A percentile compares a stretch with the other conserved stretches of the same genome.
phyloP scores from a whole-genome alignment of 2,113 vertebrate species.

The Phyllopteryx taeniolatus region DNA sequence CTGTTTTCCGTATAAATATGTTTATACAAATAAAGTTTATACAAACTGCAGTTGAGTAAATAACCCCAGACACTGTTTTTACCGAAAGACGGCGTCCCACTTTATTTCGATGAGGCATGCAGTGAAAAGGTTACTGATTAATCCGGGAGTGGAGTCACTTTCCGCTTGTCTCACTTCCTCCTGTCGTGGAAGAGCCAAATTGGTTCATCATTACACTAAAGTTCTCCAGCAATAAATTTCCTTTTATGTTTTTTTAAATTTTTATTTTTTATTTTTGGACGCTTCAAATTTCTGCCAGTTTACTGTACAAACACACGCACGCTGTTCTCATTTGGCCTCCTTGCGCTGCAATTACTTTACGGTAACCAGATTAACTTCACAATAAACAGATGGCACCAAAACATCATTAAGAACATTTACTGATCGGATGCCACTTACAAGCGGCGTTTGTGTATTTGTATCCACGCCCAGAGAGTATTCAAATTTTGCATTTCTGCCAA shows the following conservation, averaged over 20 bases:
- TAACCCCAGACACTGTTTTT: too few species aligned
- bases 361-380: slow-evolving; percentile 1
- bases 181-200: slow-evolving; percentile 27
- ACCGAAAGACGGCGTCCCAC: too few species aligned
- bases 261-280: background rate
- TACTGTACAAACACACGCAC: background rate
- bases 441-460: background rate
- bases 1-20: too few species aligned
- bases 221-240: slow-evolving; percentile 7
- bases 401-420: background rate
- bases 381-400: background rate
- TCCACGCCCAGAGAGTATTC: background rate
- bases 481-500: background rate
- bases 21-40: too few species aligned
- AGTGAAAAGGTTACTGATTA: background rate
- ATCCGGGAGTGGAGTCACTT: background rate
- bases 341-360: background rate
- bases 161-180: background rate
- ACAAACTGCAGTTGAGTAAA: too few species aligned
- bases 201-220: slow-evolving; percentile 41
- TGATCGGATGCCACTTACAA: background rate
- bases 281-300: background rate
- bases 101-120: background rate
- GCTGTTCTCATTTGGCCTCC: slow-evolving; percentile 1
- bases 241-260: background rate